Evolutionary conservation across 2,113 vertebrate genomes (phyloP).

Genomic region (Hydrochoerus hydrochaeris): DNA sequence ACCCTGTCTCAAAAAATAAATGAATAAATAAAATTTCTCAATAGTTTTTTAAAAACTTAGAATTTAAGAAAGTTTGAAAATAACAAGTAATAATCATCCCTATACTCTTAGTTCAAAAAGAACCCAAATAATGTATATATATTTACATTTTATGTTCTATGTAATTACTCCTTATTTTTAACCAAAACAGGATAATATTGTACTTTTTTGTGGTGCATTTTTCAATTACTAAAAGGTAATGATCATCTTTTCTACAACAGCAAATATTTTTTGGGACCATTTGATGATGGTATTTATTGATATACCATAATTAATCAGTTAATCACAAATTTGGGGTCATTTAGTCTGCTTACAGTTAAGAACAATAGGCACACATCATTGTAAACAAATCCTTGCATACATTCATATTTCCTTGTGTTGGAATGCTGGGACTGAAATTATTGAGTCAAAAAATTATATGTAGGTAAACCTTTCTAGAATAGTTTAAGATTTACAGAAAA

Average conservation of each 20-base stretch:
- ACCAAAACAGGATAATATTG: background rate
- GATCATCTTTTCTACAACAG: background rate
- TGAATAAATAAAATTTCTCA: background rate
- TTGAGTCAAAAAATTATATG: background rate
- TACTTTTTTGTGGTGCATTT: background rate
- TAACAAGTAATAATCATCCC: background rate
- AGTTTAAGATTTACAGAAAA: slow-evolving; percentile 20
- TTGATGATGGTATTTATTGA: background rate
- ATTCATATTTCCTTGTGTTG: background rate
- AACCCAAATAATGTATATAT: background rate
- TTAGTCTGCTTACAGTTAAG: slow-evolving; percentile 13
- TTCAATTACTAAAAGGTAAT: background rate
- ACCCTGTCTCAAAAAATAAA: background rate
- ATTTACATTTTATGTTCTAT: background rate
- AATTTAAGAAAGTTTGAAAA: slow-evolving; percentile 12
- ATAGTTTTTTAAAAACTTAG: background rate
- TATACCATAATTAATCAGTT: background rate
- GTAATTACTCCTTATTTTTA: background rate
- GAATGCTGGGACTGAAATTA: background rate
- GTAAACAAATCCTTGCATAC: background rate
- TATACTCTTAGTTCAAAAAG: background rate
- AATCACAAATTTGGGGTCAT: background rate
- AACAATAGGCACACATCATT: background rate
- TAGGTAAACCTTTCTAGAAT: slow-evolving; percentile 19
- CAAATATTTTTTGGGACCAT: background rate